A percentile compares a stretch with the other conserved stretches of the same genome.
Evolutionary conservation across 2,113 vertebrate genomes (phyloP).

Genomic region (Caloenas nicobarica): DNA sequence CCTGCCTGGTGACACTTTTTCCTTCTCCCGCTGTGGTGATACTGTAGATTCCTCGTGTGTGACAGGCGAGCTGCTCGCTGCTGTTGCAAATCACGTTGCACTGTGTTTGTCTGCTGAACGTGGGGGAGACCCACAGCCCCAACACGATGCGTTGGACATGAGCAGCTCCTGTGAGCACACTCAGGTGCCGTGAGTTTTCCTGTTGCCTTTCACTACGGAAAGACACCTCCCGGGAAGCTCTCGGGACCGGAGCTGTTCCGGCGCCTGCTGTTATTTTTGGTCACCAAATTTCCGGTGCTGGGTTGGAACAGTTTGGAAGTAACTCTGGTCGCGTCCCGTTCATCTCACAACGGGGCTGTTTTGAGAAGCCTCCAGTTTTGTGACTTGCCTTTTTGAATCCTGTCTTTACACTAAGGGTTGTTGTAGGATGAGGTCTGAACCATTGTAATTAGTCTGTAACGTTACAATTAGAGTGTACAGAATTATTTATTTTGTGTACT

Average conservation of each 20-base stretch:
- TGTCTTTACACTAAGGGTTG: background rate
- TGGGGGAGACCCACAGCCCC: rapidly evolving
- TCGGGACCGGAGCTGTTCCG: background rate
- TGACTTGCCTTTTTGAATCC: background rate
- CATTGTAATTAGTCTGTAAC: conserved; percentile 21
- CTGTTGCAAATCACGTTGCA: background rate
- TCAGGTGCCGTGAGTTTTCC: background rate
- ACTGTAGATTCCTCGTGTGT: background rate
- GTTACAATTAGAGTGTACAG: conserved; percentile 54
- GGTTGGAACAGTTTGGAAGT: background rate
- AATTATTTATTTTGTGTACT: conserved; percentile 79
- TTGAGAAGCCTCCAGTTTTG: background rate
- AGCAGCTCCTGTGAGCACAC: rapidly evolving
- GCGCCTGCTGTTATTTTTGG: conserved; percentile 6
- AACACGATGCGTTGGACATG: rapidly evolving
- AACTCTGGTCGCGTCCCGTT: rapidly evolving
- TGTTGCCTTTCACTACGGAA: background rate
- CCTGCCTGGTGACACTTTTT: too few species aligned
- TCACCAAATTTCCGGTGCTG: background rate
- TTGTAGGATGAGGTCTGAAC: background rate
- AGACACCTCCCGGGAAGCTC: conserved; percentile 8
- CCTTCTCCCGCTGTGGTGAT: too few species aligned
- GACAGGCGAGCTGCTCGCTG: rapidly evolving
- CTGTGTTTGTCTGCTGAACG: background rate
- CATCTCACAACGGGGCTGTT: rapidly evolving